Conservation (phyloP, 2,797 vertebrate genomes). For the Rhinophrynus dorsalis region DNA sequence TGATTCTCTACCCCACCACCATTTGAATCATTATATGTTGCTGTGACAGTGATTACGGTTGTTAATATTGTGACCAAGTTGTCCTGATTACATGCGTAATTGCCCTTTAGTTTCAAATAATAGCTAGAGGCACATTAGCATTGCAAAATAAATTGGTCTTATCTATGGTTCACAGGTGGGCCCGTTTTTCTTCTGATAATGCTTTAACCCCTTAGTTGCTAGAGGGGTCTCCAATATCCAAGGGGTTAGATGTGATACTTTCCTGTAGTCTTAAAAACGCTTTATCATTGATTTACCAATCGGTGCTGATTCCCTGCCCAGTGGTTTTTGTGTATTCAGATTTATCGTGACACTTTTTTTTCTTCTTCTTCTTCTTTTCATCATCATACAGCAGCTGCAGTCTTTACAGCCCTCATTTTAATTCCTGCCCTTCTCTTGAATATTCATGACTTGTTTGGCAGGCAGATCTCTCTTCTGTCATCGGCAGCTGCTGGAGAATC, state of each 20-base stretch:
- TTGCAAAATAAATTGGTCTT: slow-evolving; percentile 45
- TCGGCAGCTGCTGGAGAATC: slow-evolving; percentile 42
- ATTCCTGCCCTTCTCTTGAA: slow-evolving; percentile 41
- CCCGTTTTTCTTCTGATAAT: slow-evolving; percentile 6
- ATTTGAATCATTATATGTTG: slow-evolving; percentile 5
- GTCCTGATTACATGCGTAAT: slow-evolving; percentile 46
- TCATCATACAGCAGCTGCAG: slow-evolving; percentile 37
- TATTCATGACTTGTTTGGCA: slow-evolving; percentile 49
- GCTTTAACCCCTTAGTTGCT: too few relatives aligned
- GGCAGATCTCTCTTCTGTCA: slow-evolving; percentile 38
- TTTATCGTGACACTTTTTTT: slow-evolving; percentile 19
- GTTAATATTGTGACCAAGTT: slow-evolving; percentile 47
- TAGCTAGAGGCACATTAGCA: slow-evolving; percentile 35
- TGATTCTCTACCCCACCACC: background rate
- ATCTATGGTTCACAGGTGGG: slow-evolving; percentile 42
- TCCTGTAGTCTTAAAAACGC: slow-evolving; percentile 11
- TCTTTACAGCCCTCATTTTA: slow-evolving; percentile 23
- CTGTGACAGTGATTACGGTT: slow-evolving; percentile 39
- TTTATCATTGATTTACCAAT: slow-evolving; percentile 32
- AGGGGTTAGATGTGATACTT: too few relatives aligned
- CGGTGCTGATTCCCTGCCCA: background rate
- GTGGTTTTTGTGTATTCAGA: slow-evolving; percentile 15
- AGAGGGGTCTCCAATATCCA: too few relatives aligned
- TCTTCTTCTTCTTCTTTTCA: background rate
- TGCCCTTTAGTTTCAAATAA: slow-evolving; percentile 36